These are phyloP conservation scores for Solea solea DNA, from an alignment of 2,113 vertebrate genomes.

Conservation along the genomic window DNA sequence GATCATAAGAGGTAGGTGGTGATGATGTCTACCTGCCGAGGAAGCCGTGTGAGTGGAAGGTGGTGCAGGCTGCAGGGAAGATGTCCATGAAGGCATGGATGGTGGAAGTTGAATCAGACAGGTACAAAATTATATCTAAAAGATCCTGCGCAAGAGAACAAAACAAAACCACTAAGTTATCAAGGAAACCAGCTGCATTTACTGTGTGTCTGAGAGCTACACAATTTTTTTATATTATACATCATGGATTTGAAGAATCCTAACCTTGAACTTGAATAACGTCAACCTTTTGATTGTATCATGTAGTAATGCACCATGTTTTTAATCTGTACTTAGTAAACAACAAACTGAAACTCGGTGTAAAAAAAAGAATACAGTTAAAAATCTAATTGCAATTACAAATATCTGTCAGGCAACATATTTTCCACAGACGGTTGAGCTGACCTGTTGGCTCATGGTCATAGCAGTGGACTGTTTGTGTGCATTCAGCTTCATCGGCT, in stretches of 20 bases:
- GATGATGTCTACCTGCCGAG: slow-evolving; percentile 84
- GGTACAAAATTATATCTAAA: slow-evolving; percentile 88
- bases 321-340: no score
- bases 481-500: slow-evolving; percentile 88
- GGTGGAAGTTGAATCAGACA: slow-evolving; percentile 93
- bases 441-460: slow-evolving; percentile 89
- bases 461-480: slow-evolving; percentile 79
- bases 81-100: slow-evolving; percentile 94
- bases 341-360: no score
- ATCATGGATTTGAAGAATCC: no score
- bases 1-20: background rate
- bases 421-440: background rate
- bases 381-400: no score
- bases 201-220: background rate
- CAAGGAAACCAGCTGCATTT: background rate
- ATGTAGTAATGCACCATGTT: no score
- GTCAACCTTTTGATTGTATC: no score
- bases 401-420: no score
- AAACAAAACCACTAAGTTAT: background rate
- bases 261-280: no score
- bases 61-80: slow-evolving; percentile 89
- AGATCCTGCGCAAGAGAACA: slow-evolving; percentile 82
- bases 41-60: slow-evolving; percentile 90
- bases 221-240: no score
- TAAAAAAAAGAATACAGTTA: no score